Conservation (phyloP, 2,888 invertebrate genomes). For the Tetramorium bicarinatum region DNA sequence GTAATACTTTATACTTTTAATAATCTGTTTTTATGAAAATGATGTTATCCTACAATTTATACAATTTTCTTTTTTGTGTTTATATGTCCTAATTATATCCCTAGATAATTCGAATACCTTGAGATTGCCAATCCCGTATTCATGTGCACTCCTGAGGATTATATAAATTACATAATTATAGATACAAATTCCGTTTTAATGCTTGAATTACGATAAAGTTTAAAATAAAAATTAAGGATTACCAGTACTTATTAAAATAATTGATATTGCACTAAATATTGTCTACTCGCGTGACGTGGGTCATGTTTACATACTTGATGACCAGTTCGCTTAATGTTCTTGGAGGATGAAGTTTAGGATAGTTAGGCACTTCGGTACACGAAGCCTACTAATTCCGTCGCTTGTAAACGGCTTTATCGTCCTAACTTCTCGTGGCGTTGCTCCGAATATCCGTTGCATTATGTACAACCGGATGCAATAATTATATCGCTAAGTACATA, state of each 20-base stretch:
- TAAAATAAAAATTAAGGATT: constrained; percentile 9
- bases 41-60: background rate
- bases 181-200: background rate
- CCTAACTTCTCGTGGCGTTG: constrained; percentile 59
- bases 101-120: background rate
- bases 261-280: background rate
- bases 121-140: background rate
- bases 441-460: constrained; percentile 49
- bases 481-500: constrained; percentile 54
- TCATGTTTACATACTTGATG: constrained; percentile 57
- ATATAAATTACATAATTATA: background rate
- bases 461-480: constrained; percentile 49
- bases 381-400: constrained; percentile 66
- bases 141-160: background rate
- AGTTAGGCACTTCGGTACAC: constrained; percentile 62
- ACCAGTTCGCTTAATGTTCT: constrained; percentile 54
- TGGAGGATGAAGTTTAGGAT: constrained; percentile 67
- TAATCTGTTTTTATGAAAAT: background rate
- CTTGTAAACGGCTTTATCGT: constrained; percentile 63
- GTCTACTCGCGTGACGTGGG: constrained; percentile 1
- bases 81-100: background rate
- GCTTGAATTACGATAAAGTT: background rate
- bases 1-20: background rate
- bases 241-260: background rate
- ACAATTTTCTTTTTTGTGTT: background rate